Evolutionary conservation across 2,113 vertebrate species (phyloP), one percentile per base, ranked within the genome.

Genomic region (Rana temporaria): DNA sequence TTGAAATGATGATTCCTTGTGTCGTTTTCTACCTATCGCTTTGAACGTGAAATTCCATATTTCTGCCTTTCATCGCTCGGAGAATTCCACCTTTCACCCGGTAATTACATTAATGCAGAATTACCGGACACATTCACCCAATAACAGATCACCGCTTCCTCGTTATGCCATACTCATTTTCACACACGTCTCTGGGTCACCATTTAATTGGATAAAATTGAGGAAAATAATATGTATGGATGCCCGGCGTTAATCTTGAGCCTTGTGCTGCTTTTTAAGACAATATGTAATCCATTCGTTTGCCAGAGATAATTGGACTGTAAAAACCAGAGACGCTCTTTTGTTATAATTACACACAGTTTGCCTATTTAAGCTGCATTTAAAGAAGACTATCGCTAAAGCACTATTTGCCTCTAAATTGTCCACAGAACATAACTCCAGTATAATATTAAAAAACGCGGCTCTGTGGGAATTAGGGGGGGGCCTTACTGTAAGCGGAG

Each of bases 141-240:
- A 70, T 38, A 38, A 70, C 42, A 9, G 6, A 55, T 19, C 22
- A 15, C 15, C 7, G 38, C 17, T 2, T 48, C 18, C 48, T n/a
- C 18, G 3, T 11, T 38, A 2, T 18, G 0, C n/a, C 38, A 3
- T 30, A 20, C 4, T 34, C 19, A 18, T 3, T 42, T 68, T 68
- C 20, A 22, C 19, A 48, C 38, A 20, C 62, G 14, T 22, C 12
- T 67, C 65, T n/a, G 42, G 68, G 68, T 71, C 69, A 71, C 16
- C 26, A 71, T 71, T 55, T 71, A 71, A 55, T 71, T 71, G 69
- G 52, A 71, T 56, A 8, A 55, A 71, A 71, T 4, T 52, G 69
- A 26, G 14, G 1, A 71, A 56, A 26, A 16, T 9, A 30, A 71
- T 55, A 22, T 18, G 52, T 14, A 20, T 8, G 2, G 52, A 30